Evolutionary conservation across 2,797 vertebrate genomes (phyloP).

Genomic region (Gastrophryne carolinensis): DNA sequence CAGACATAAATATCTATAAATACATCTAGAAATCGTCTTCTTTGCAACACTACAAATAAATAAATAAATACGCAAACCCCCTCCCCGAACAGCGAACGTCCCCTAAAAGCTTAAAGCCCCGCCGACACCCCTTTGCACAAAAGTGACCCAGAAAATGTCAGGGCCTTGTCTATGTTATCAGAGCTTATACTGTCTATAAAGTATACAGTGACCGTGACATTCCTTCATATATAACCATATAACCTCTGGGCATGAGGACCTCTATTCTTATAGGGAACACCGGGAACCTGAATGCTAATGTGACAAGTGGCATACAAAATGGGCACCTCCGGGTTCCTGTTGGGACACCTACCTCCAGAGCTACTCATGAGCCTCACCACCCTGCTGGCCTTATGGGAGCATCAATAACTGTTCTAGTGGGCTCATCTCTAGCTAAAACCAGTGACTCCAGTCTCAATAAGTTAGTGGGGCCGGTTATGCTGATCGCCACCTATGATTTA

Average conservation of each 20-base stretch:
- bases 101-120: conserved; percentile 36
- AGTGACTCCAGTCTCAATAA: no score
- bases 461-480: no score
- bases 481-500: no score
- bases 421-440: no score
- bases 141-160: conserved; percentile 2
- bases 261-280: background rate
- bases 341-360: no score
- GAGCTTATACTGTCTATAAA: background rate
- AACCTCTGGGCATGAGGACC: background rate
- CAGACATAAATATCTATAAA: conserved; percentile 80
- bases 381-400: no score
- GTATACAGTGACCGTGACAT: background rate
- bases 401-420: no score
- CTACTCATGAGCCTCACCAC: no score
- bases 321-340: no score
- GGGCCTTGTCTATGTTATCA: background rate
- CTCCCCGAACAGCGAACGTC: conserved; percentile 54
- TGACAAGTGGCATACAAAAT: no score
- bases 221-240: background rate
- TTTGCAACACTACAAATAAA: conserved; percentile 81
- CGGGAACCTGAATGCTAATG: no score
- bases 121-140: background rate
- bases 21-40: conserved; percentile 60
- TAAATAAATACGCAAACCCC: conserved; percentile 79